phyloP scores from a whole-genome alignment of 92 coral and sea anemone species.

The Paramuricea clavata region DNA sequence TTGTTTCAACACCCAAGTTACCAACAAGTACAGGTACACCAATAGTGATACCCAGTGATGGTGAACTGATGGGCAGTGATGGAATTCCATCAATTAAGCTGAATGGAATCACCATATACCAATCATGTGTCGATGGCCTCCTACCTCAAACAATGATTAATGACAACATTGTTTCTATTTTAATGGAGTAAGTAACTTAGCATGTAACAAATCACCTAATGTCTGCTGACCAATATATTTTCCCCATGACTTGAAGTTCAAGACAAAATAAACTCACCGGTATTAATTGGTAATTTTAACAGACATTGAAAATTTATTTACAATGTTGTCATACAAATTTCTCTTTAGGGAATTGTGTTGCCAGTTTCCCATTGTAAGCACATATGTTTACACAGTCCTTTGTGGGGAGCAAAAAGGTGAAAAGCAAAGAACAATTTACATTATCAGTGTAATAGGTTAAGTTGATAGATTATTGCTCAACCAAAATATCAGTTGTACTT shows the following conservation, averaged over 20 bases:
- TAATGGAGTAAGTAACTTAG: not conserved
- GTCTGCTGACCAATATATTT: too few species aligned
- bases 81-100: not conserved
- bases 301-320: too few species aligned
- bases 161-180: not conserved
- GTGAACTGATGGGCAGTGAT: not conserved
- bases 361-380: not conserved
- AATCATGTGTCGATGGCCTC: not conserved
- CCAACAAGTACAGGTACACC: not conserved
- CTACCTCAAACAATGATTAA: not conserved
- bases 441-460: not conserved
- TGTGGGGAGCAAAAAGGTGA: not conserved
- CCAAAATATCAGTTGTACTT: not conserved
- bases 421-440: not conserved
- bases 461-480: not conserved
- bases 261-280: not conserved
- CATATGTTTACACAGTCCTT: not conserved
- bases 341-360: not conserved
- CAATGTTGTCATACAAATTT: too few species aligned
- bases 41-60: not conserved
- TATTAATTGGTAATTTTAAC: not conserved
- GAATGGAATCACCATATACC: not conserved
- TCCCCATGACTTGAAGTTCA: too few species aligned
- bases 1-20: not conserved
- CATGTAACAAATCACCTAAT: too few species aligned